Evolutionary conservation across 2,113 vertebrate genomes (phyloP).

Genomic region (Recurvirostra avosetta): DNA sequence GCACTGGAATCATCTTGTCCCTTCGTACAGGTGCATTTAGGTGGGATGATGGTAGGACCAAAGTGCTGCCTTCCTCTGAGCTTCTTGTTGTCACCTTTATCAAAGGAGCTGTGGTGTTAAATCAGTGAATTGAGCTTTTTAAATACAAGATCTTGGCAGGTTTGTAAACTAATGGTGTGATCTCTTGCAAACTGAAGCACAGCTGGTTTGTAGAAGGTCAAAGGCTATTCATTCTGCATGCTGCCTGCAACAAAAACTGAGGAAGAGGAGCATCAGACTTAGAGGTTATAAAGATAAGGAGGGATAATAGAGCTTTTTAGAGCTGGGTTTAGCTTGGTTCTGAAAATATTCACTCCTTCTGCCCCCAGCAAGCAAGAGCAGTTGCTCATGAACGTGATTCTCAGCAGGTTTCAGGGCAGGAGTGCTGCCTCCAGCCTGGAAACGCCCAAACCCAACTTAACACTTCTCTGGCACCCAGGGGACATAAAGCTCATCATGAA

Average conservation of each 20-base stretch:
- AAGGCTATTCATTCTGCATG: neutral
- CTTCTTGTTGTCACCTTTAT: neutral
- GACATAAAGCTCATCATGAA: fast-evolving
- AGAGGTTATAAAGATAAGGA: neutral
- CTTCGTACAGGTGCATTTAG: fast-evolving
- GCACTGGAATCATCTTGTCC: neutral
- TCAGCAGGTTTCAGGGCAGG: neutral
- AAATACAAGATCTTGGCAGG: fast-evolving
- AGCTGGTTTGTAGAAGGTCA: neutral
- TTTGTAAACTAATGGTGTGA: neutral
- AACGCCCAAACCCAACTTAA: neutral
- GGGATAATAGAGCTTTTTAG: neutral
- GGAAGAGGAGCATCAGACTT: neutral
- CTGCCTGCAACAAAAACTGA: neutral
- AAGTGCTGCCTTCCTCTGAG: neutral
- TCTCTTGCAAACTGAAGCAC: neutral
- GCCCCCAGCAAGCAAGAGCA: neutral
- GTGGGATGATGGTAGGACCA: neutral
- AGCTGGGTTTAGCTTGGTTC: neutral
- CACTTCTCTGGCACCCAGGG: neutral
- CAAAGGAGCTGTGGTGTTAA: neutral
- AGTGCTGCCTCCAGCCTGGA: neutral
- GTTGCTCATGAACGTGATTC: neutral
- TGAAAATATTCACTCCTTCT: neutral
- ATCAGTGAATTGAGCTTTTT: neutral